Base-by-base conservation (phyloP, 1,140 invertebrate genomes). In the Ylistrum balloti region DNA sequence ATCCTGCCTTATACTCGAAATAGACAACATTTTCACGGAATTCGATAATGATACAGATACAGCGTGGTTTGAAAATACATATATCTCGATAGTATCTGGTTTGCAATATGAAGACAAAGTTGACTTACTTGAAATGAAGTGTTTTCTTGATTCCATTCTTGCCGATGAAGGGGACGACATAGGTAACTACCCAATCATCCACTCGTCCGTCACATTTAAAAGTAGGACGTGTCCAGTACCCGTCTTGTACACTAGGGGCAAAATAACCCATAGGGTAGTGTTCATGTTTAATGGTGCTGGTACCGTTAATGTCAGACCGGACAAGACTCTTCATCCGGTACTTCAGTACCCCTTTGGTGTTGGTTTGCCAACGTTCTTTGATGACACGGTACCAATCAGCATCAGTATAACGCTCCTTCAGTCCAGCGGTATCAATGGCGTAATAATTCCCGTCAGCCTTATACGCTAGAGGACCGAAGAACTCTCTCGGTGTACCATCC, bases 161-260 rank as follows among this genome's bases (percentile, higher is more conserved):
- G 87, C 99, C 99, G 96, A 99, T 99, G 97, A 99, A 99, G 87
- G 99, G 99, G 90, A 97, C 97, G 86, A 98, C 98, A 97, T 99
- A 99, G 85, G 98, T 99, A 92, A 99, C 97, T 93, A 99, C 97
- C 99, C 99, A 99, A 96, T 98, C 98, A 93, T 98, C 98, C 38
- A 96, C 94, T 33, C 96, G 98, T 38, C 98, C 99, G 93, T 98
- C 97, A 97, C 99, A 99, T 97, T 99, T 98, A 96, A 98, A 99
- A 95, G 98, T 98, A 5, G 99, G 99, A 92, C 97, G 97, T 85
- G 98, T 98, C 99, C 99, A 99, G 95, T 98, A 97, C 15, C 99
- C 99, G 95, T 99, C 92, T 28, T 92, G 88, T 85, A 94, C 92
- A n/a, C 35, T 87, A 22, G 95, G 94, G 0, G 95, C 95, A 85